Conservation (phyloP, 2,888 invertebrate species). For the Oscheius sp. region DNA sequence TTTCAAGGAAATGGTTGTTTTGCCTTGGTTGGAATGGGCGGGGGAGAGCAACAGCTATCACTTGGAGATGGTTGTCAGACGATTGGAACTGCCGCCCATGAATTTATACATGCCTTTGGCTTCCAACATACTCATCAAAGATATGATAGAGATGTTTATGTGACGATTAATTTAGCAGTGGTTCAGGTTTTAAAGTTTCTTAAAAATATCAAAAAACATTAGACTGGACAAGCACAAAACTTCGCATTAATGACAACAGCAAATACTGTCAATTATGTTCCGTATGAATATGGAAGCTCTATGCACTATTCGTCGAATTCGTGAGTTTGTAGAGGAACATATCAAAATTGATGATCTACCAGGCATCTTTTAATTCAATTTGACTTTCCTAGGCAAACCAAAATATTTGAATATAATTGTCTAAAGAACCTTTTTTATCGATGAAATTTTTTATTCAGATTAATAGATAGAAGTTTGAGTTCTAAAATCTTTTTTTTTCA, state of each 20-base stretch:
- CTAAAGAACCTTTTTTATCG: no score
- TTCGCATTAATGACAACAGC: background rate
- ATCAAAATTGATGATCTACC: no score
- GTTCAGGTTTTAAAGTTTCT: no score
- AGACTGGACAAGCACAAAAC: background rate
- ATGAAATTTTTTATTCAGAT: no score
- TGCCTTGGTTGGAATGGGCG: constrained; percentile 40
- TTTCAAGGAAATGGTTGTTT: constrained; percentile 42
- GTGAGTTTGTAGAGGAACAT: no score
- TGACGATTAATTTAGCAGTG: background rate
- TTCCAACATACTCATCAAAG: constrained; percentile 16
- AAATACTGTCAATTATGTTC: background rate
- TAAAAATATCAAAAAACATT: background rate
- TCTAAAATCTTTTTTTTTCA: background rate
- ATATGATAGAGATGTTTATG: constrained; percentile 12
- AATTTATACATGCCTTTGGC: constrained; percentile 23
- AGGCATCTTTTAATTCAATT: no score
- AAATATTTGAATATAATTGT: no score
- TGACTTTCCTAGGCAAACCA: no score
- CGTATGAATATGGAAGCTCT: constrained; percentile 5
- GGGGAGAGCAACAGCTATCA: constrained; percentile 42
- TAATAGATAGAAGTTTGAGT: no score
- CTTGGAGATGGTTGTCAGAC: constrained; percentile 41
- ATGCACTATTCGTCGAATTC: constrained; percentile 36
- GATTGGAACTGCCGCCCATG: constrained; percentile 23